Evolutionary conservation across 2,888 invertebrate genomes (phyloP).

Genomic region (Microctonus hyperodae): DNA sequence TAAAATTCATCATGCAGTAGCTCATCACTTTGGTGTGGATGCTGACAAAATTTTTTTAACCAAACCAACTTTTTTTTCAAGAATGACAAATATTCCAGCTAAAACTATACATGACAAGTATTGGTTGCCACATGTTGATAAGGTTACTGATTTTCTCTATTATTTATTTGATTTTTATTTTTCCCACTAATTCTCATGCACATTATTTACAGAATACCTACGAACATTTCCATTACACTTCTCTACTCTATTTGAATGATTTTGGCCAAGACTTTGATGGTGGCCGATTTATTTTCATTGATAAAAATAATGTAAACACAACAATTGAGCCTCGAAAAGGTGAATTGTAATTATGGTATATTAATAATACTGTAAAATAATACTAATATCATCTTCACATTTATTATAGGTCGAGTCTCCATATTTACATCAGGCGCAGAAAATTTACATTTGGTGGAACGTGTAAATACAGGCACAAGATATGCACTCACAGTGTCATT

Average conservation of each 20-base stretch:
- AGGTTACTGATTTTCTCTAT: slow-evolving; percentile 65
- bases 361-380: too few species aligned
- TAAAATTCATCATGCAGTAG: slow-evolving; percentile 79
- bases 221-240: slow-evolving; percentile 86
- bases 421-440: slow-evolving; percentile 90
- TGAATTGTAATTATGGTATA: slow-evolving; percentile 36
- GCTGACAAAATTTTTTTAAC: slow-evolving; percentile 75
- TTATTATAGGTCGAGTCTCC: slow-evolving; percentile 73
- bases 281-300: slow-evolving; percentile 82
- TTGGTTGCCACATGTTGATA: slow-evolving; percentile 89
- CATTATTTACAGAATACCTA: slow-evolving; percentile 77
- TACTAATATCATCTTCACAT: too few species aligned
- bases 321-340: slow-evolving; percentile 79
- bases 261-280: slow-evolving; percentile 80
- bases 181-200: background rate
- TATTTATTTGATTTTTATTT: background rate
- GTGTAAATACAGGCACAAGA: slow-evolving; percentile 76
- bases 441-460: slow-evolving; percentile 84
- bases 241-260: slow-evolving; percentile 80
- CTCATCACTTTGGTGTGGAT: slow-evolving; percentile 77
- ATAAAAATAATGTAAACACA: slow-evolving; percentile 71
- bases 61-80: slow-evolving; percentile 88
- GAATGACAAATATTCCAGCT: slow-evolving; percentile 74
- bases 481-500: slow-evolving; percentile 88
- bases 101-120: slow-evolving; percentile 85